These are phyloP conservation scores for Eulemur mongoz DNA, from an alignment of 2,797 vertebrate genomes.

Conservation along the genomic window DNA sequence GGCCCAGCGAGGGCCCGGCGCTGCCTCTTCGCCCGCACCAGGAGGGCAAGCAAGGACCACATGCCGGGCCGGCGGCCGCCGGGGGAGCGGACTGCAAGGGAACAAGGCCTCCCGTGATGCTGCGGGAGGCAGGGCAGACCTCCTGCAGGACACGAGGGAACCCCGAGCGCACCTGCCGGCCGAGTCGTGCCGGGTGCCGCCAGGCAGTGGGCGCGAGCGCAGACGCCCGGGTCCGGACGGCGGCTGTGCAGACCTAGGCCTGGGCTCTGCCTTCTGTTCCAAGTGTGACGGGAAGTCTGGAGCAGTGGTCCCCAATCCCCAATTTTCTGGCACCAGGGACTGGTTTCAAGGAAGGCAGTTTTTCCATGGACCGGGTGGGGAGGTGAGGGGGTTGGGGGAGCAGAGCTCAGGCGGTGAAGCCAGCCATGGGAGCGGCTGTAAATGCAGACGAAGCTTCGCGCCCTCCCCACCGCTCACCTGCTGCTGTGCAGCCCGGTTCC, in stretches of 20 bases:
- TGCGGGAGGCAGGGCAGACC: not conserved
- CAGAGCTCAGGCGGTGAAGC: no score
- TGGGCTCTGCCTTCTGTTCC: not conserved
- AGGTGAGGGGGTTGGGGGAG: no score
- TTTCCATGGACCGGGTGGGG: no score
- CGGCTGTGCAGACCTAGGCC: not conserved
- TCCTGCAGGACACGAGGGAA: not conserved
- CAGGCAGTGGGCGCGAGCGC: not conserved
- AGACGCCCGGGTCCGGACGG: accelerated
- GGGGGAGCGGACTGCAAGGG: not conserved
- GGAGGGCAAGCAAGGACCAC: not conserved
- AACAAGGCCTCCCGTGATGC: accelerated
- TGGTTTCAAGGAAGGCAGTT: no score
- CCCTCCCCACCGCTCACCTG: no score
- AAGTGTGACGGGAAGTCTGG: not conserved
- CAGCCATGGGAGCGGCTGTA: no score
- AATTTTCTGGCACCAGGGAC: no score
- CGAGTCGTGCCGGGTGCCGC: not conserved
- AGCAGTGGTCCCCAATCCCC: no score
- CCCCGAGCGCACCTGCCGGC: accelerated
- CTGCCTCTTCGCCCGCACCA: not conserved
- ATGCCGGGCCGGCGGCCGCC: accelerated
- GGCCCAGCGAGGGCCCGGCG: no score
- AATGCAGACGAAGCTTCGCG: no score
- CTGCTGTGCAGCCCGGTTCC: no score